Base-by-base conservation (phyloP, 2,113 vertebrate genomes). In the Cyanistes caeruleus region DNA sequence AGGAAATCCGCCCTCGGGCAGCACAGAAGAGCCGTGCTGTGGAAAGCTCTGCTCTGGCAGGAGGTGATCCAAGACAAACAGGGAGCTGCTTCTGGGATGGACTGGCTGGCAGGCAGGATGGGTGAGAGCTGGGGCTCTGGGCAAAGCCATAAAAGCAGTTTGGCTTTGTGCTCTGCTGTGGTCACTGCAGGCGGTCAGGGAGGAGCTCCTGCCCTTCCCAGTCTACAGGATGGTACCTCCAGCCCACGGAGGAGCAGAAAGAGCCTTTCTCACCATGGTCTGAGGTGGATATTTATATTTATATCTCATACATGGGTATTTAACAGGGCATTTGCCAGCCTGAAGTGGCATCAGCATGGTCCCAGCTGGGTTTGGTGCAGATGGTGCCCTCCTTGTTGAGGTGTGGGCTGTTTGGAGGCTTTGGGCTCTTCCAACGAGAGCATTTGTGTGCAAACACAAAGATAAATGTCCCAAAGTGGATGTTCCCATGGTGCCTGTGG, bases 31-130 rank as follows among this genome's bases (percentile, higher is more conserved):
- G 79, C 63, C 1, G 0, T 3, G 9, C 82, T 52, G 55, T 56
- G 95, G 63, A 92, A 90, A 75, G n/a, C 88, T 31, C 60, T 83
- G 56, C 55, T 53, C 56, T 7, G 30, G 72, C 76, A 87, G 79
- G 44, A 90, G 85, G 90, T 89, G 92, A 78, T 94, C 92, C 96
- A 95, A 96, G 60, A 95, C 59, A 95, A 96, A 96, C 90, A 95
- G 2, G 25, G 77, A 91, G n/a, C 73, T 79, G 84, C 89, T 78
- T 72, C 53, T 76, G 35, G 73, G 55, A 63, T 7, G 4, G 65
- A n/a, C 51, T 69, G 51, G 55, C 89, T 11, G 23, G 43, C 11
- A 0, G 7, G 62, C 78, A 82, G 91, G 82, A 85, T 76, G 63
- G 81, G 72, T 0, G 11, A 84, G 77, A 77, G 51, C 64, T 0